Conservation (phyloP, 2,113 vertebrate species). For the Gadus chalcogrammus region DNA sequence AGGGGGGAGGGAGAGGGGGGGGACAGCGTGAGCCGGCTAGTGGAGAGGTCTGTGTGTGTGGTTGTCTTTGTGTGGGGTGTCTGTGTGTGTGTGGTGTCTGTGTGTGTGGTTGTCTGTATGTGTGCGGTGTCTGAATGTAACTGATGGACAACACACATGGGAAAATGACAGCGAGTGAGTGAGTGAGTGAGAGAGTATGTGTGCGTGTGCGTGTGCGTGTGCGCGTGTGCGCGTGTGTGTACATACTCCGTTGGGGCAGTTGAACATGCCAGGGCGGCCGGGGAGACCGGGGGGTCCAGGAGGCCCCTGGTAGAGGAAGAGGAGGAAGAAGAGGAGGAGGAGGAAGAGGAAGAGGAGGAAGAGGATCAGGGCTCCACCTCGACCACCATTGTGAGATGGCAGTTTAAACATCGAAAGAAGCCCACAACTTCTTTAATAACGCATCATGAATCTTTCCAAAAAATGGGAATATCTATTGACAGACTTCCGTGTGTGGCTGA, state of each 20-base stretch:
- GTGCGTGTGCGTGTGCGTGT: background rate
- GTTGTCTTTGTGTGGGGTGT: no score
- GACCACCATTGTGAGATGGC: no score
- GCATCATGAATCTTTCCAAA: no score
- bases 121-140: background rate
- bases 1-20: conserved; percentile 27
- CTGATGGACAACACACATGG: no score
- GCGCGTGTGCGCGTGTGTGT: background rate
- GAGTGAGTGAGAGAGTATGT: background rate
- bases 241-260: conserved; percentile 91
- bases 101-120: background rate
- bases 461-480: no score
- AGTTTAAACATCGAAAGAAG: background rate
- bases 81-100: background rate
- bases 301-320: conserved; percentile 68
- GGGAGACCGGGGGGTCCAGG: conserved; percentile 85
- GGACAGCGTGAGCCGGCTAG: background rate
- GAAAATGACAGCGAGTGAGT: background rate
- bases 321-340: background rate
- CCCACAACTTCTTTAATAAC: background rate
- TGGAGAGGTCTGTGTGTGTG: background rate
- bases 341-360: background rate
- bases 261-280: conserved; percentile 81
- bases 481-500: conserved; percentile 16
- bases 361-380: background rate